phyloP scores from a whole-genome alignment of 2,888 invertebrate genomes.

The Myopa tessellatipennis region DNA sequence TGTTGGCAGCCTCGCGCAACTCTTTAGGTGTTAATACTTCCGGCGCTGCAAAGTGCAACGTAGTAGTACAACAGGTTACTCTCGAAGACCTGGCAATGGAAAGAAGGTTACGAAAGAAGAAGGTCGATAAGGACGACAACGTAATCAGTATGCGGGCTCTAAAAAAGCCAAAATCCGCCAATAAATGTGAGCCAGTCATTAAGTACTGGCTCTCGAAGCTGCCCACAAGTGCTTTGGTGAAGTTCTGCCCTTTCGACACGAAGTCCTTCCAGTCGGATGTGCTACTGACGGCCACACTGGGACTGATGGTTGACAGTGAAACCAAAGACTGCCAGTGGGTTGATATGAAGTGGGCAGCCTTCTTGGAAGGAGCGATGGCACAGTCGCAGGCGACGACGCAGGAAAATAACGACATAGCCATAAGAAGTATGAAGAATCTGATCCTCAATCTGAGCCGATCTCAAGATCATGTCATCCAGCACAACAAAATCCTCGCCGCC shows the following conservation, averaged over 20 bases:
- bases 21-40: neutral
- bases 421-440: neutral
- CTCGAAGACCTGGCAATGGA: too few relatives aligned
- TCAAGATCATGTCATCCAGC: neutral
- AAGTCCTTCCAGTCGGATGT: neutral
- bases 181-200: neutral
- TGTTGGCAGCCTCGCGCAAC: neutral
- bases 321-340: neutral
- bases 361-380: neutral
- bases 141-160: conserved; percentile 1
- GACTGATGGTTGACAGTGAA: neutral
- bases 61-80: too few relatives aligned
- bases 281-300: neutral
- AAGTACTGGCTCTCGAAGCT: neutral
- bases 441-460: neutral
- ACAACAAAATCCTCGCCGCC: conserved; percentile 8
- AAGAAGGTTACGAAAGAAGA: too few relatives aligned
- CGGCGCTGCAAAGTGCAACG: too few relatives aligned
- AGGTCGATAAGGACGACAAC: neutral
- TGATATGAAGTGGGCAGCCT: conserved; percentile 5
- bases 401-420: neutral
- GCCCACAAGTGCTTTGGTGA: neutral
- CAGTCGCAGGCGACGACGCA: neutral
- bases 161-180: neutral
- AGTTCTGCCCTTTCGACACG: neutral